Base-by-base conservation (phyloP, 2,888 invertebrate species). In the Schizaphis graminum region DNA sequence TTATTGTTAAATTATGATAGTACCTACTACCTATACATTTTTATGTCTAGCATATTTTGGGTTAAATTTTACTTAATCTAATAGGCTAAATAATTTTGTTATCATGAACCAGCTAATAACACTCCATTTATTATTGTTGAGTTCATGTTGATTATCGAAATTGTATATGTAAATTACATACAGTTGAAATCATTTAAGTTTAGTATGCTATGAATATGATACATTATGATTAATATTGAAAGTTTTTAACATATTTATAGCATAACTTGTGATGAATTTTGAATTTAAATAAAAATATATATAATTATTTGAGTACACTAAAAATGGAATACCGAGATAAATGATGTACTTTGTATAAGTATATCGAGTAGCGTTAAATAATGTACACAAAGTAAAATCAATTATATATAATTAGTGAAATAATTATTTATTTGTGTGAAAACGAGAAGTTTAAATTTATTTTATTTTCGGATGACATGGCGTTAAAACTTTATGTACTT, bases 351-450 rank as follows among this genome's bases (percentile, higher is more conserved):
- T 35, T 16, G 77, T 35, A 35, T 77, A 77, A 21, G 13, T 47
- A 21, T 35, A 24, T 77, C 77, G 35, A 35, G 35, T 35, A 21
- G 16, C 35, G 35, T 77, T 77, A 53, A 53, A 53, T 67, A n/a
- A 67, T 21, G 3, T 24, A 49, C 49, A 56, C 24, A 94, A 89
- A 95, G 94, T 94, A 95, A 95, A 94, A 94, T 92, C 94, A 86
- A 94, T 91, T 94, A 49, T 88, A 26, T 87, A 57, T 35, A 87
- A 61, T 67, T 88, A 91, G 56, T 90, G 44, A 57, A 85, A 49
- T n/a, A 87, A 67, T 94, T 94, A 56, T 56, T 91, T 85, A 84
- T 88, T 67, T 92, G 26, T n/a, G n/a, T n/a, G 10, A 91, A 53
- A 84, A 93, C 85, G 47, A 95, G 47, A 94, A 87, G 87, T 94